Evolutionary conservation across 2,797 vertebrate species (phyloP).

Genomic region (Basileuterus tristriatus): DNA sequence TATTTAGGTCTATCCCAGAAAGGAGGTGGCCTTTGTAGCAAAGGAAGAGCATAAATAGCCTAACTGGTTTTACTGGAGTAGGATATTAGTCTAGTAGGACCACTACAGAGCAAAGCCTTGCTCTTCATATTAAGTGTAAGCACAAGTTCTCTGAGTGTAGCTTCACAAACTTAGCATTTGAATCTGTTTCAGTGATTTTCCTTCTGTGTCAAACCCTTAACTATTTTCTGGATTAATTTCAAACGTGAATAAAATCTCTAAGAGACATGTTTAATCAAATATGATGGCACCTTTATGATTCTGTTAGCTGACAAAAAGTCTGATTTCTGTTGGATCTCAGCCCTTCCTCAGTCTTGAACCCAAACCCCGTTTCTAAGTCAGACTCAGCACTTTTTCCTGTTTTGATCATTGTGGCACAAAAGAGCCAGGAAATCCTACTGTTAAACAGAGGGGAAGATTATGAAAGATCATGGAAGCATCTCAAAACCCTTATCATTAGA

Average conservation of each 20-base stretch:
- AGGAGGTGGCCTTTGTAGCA: neutral
- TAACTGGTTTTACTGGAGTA: neutral
- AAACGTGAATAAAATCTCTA: neutral
- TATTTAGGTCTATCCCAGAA: neutral
- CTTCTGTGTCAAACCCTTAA: neutral
- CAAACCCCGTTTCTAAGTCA: neutral
- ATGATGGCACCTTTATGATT: neutral
- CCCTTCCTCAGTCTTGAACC: neutral
- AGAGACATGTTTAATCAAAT: neutral
- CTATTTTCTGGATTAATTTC: neutral
- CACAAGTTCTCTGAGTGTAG: neutral
- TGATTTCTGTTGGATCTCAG: neutral
- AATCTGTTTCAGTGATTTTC: neutral
- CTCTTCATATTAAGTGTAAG: neutral
- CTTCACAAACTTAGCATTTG: neutral
- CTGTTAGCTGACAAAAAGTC: neutral
- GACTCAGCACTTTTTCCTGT: neutral
- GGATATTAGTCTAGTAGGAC: neutral
- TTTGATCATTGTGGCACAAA: neutral
- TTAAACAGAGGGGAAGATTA: neutral
- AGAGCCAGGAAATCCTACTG: neutral
- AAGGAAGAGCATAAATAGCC: neutral
- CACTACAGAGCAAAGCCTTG: neutral
- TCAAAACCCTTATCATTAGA: neutral
- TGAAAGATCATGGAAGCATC: neutral